These are phyloP conservation scores for Microctenopoma stevenorrisi DNA, from an alignment of 2,797 vertebrate genomes.

Conservation along the genomic window DNA sequence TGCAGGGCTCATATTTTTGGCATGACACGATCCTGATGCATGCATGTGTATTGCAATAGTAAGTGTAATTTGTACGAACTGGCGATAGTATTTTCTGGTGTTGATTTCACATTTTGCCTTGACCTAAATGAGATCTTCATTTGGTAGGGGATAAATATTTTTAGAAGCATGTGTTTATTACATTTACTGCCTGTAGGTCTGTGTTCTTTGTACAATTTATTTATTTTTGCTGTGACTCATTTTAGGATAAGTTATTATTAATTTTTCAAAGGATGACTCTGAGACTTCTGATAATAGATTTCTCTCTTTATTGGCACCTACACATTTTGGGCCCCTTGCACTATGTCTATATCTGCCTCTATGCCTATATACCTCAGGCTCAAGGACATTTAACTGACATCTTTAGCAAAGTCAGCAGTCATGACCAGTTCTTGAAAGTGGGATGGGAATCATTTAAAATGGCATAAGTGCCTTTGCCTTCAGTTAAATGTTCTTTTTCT, in stretches of 20 bases:
- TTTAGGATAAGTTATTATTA: not conserved
- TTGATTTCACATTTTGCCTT: not conserved
- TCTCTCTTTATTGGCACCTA: not conserved
- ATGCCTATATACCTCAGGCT: not conserved
- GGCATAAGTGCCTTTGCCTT: not conserved
- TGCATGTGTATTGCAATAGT: not conserved
- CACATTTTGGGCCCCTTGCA: conserved; percentile 22
- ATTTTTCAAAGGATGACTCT: not conserved
- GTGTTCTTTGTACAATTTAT: not conserved
- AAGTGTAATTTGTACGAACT: not conserved
- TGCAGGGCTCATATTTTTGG: not conserved
- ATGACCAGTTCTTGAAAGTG: not conserved
- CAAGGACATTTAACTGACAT: conserved; percentile 8
- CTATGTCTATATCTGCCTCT: not conserved
- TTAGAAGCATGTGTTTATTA: not conserved
- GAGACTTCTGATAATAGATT: not conserved
- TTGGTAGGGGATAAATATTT: not conserved
- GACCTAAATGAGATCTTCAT: not conserved
- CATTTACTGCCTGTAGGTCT: not conserved
- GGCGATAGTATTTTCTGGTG: not conserved
- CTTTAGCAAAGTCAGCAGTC: conserved; percentile 5
- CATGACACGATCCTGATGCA: not conserved
- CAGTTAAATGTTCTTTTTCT: not conserved
- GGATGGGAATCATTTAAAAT: not conserved
- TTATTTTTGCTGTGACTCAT: not conserved